phyloP scores from a whole-genome alignment of 2,113 vertebrate species.

The Petromus typicus region DNA sequence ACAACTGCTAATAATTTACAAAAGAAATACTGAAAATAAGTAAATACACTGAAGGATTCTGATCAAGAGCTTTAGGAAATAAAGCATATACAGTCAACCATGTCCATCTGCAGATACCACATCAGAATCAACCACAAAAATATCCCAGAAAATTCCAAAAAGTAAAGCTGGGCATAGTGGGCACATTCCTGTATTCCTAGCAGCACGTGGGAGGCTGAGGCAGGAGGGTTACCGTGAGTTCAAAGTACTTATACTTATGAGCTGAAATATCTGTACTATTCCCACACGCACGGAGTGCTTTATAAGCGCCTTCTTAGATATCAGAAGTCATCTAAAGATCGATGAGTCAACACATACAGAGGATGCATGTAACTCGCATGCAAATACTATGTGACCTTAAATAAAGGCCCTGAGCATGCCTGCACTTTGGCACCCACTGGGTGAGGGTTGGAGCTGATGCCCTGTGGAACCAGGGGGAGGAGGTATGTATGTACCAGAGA shows the following conservation, averaged over 20 bases:
- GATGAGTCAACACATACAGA: not conserved
- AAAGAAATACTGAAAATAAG: not conserved
- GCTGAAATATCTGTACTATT: not conserved
- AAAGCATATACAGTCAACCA: not conserved
- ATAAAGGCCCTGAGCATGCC: not conserved
- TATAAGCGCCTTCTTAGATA: not conserved
- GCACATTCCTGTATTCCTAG: not conserved
- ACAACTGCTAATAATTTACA: constrained; percentile 7
- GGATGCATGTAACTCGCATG: not conserved
- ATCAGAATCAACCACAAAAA: not conserved
- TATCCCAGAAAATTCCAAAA: not conserved
- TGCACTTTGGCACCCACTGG: not conserved
- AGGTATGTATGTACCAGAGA: not conserved
- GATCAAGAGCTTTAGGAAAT: not conserved
- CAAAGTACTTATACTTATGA: not conserved
- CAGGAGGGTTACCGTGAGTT: not conserved
- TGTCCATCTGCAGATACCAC: not conserved
- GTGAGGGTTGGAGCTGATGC: not conserved
- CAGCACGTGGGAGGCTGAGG: not conserved
- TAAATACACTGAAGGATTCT: not conserved
- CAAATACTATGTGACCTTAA: not conserved
- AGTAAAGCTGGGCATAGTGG: not conserved
- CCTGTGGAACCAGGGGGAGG: not conserved
- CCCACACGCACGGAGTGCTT: not conserved
- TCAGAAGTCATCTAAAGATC: not conserved